Evolutionary conservation across 2,113 vertebrate genomes (phyloP), one percentile per base, ranked within the genome.

Genomic region (Ia io): DNA sequence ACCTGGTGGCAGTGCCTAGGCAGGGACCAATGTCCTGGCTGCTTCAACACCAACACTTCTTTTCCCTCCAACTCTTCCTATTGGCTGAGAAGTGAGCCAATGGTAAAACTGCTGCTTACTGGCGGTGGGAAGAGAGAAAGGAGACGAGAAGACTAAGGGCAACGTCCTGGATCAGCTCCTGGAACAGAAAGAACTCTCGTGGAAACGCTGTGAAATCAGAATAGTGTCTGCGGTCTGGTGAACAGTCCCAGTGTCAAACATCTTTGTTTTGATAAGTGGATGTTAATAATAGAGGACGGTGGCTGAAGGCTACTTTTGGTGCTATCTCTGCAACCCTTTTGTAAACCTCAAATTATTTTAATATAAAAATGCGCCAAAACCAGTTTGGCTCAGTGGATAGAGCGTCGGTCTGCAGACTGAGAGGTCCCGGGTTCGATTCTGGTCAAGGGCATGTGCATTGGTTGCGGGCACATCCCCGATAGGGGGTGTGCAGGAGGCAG

Each of bases 21-120:
- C 18, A 11, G 2, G 3, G n/a, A 76, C 5, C 2, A 18, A 7
- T 16, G 1, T 51, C 42, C 7, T 3, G 3, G n/a, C 67, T 10
- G 23, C 40, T 61, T 35, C 42, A 28, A 7, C 14, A 63, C 89
- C 44, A 63, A 35, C 30, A 18, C 4, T 17, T 9, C 17, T 22
- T 28, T 25, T 49, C 73, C 69, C 22, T 6, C 79, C 11, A 0
- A 17, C 10, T n/a, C 49, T 40, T 49, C 61, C 70, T n/a, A 13
- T 70, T 70, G 71, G n/a, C 65, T 30, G 63, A 40, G 74, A 44
- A 17, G 30, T 40, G 37, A 61, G 73, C 83, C 47, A 37, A 2
- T 47, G 2, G 37, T 13, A 32, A 70, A 30, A 37, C 37, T 3
- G 2, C 5, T 14, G 3, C 10, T 30, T 20, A 47, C 40, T 51